Conservation (phyloP, 2,888 invertebrate species). For the Poecilus cupreus region DNA sequence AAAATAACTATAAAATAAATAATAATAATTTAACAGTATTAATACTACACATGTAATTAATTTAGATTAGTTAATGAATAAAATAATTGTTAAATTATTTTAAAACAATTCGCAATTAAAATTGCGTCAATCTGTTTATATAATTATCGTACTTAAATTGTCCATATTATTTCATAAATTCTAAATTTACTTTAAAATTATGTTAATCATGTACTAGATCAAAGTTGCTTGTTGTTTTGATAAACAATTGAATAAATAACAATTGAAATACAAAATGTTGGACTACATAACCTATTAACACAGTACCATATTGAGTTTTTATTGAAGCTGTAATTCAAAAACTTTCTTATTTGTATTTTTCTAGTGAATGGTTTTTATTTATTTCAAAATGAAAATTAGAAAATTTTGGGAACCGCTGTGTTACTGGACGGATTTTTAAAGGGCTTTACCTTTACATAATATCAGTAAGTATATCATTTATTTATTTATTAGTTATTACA, state of each 20-base stretch:
- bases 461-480: slow-evolving; percentile 38
- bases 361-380: slow-evolving; percentile 36
- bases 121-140: slow-evolving; percentile 19
- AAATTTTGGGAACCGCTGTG: slow-evolving; percentile 15
- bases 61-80: slow-evolving; percentile 27
- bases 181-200: slow-evolving; percentile 40
- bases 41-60: slow-evolving; percentile 39
- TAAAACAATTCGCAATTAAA: slow-evolving; percentile 24
- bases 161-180: slow-evolving; percentile 24
- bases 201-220: slow-evolving; percentile 35
- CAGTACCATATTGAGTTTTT: slow-evolving; percentile 1
- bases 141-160: slow-evolving; percentile 37
- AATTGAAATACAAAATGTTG: slow-evolving; percentile 24
- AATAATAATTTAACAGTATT: slow-evolving; percentile 49
- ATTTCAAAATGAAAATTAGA: slow-evolving; percentile 10
- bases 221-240: slow-evolving; percentile 45
- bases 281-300: slow-evolving; percentile 36
- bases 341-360: slow-evolving; percentile 39
- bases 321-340: slow-evolving; percentile 40
- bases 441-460: slow-evolving; percentile 28
- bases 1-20: slow-evolving; percentile 34
- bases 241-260: slow-evolving; percentile 44
- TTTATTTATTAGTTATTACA: slow-evolving; percentile 1
- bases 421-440: slow-evolving; percentile 25
- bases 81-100: slow-evolving; percentile 36